A percentile compares a stretch with the other conserved stretches of the same genome.
Conservation (phyloP, 1,140 invertebrate species). For the Ostrea edulis region DNA sequence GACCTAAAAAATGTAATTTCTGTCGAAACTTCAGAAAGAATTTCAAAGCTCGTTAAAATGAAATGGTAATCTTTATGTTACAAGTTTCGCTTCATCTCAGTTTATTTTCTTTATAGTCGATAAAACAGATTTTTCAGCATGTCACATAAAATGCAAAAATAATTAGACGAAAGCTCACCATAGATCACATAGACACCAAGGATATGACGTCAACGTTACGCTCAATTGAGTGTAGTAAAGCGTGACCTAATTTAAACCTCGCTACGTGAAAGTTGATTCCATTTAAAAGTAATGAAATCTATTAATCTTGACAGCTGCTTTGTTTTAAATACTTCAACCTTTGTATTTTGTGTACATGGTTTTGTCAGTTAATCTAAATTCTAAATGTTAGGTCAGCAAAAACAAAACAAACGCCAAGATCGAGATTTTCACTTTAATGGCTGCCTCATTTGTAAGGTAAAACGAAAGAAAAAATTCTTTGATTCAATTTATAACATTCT, state of each 20-base stretch:
- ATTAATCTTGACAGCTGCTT: slow-evolving; percentile 34
- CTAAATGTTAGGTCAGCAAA: neutral
- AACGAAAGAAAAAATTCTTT: neutral
- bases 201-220: slow-evolving; percentile 29
- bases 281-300: slow-evolving; percentile 28
- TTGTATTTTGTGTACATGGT: slow-evolving; percentile 19
- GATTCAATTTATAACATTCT: neutral
- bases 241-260: slow-evolving; percentile 21
- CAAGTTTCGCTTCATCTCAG: neutral
- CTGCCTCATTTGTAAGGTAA: slow-evolving; percentile 31
- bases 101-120: neutral
- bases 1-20: too few relatives aligned
- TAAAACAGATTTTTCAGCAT: neutral
- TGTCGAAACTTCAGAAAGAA: too few relatives aligned
- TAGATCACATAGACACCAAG: neutral
- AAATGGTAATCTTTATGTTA: slow-evolving; percentile 3
- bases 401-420: neutral
- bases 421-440: neutral
- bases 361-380: slow-evolving; percentile 28
- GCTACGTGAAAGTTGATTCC: slow-evolving; percentile 10
- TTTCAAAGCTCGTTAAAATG: neutral
- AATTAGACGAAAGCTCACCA: neutral
- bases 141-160: slow-evolving; percentile 16
- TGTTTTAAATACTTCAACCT: neutral
- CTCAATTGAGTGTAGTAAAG: neutral